Conservation (phyloP, 2,888 invertebrate species). For the Hyles lineata region DNA sequence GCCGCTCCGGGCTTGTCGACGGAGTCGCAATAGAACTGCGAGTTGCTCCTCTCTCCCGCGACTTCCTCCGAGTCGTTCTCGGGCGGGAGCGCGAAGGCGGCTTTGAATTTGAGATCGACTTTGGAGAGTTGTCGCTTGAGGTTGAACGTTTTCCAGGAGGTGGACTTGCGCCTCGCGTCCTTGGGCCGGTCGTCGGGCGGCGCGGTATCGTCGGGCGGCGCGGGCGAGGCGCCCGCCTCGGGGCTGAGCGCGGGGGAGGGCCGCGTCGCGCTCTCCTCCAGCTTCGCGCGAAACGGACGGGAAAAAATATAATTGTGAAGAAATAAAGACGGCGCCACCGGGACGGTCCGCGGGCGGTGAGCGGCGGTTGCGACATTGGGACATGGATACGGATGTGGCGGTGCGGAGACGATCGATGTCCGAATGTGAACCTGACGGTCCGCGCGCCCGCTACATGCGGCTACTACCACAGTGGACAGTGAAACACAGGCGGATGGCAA, state of each 20-base stretch:
- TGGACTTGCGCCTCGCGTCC: constrained; percentile 86
- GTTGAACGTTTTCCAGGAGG: constrained; percentile 91
- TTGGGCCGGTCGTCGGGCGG: constrained; percentile 60
- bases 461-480: constrained; percentile 46
- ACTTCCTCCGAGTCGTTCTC: constrained; percentile 70
- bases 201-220: constrained; percentile 35
- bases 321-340: constrained; percentile 31
- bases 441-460: constrained; percentile 31
- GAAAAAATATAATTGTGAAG: constrained; percentile 69
- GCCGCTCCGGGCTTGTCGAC: constrained; percentile 48
- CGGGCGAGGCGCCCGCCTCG: constrained; percentile 43
- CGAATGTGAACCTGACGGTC: constrained; percentile 36
- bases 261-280: constrained; percentile 59
- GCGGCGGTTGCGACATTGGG: constrained; percentile 39
- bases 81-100: constrained; percentile 83
- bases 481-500: constrained; percentile 64
- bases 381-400: constrained; percentile 37
- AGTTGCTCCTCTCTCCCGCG: constrained; percentile 58
- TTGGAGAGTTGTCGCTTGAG: constrained; percentile 92
- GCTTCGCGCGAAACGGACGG: constrained; percentile 66
- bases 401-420: constrained; percentile 35
- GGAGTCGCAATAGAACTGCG: constrained; percentile 73
- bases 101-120: constrained; percentile 90
- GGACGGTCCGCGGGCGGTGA: constrained; percentile 35
- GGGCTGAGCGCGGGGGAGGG: constrained; percentile 48